Percentiles rank a stretch among this genome's conserved stretches.
phyloP scores from a whole-genome alignment of 1,140 invertebrate species.

The Drosophila bocqueti region DNA sequence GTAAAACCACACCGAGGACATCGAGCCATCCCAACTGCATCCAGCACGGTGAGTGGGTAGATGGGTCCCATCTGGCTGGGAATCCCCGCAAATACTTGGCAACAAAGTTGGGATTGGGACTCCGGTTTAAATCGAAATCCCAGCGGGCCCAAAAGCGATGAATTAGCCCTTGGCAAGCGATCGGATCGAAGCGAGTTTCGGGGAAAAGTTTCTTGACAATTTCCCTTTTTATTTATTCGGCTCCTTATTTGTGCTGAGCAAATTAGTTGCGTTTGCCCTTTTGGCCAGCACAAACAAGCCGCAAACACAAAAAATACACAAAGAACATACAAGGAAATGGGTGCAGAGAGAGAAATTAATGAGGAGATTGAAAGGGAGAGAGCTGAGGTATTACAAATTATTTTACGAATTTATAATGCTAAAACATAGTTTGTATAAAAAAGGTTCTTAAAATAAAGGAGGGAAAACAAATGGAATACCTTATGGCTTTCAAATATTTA shows the following conservation, averaged over 20 bases:
- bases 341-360: background rate
- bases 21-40: conserved; percentile 14
- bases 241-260: conserved; percentile 49
- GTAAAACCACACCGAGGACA: conserved; percentile 46
- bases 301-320: conserved; percentile 37
- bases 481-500: too few species aligned
- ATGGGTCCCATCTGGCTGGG: conserved; percentile 12
- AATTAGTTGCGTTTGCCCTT: conserved; percentile 68
- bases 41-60: conserved; percentile 28
- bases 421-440: background rate
- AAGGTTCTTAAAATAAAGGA: background rate
- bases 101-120: conserved; percentile 17
- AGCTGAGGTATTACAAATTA: background rate
- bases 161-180: conserved; percentile 36
- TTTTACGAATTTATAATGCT: too few species aligned
- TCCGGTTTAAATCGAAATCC: conserved; percentile 11
- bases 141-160: conserved; percentile 16
- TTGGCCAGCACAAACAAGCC: conserved; percentile 60
- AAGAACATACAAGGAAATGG: conserved; percentile 9
- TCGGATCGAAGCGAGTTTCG: conserved; percentile 22
- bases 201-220: conserved; percentile 31
- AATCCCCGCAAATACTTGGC: conserved; percentile 12
- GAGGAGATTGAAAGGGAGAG: background rate
- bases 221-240: conserved; percentile 39
- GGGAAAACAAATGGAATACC: background rate